phyloP scores from a whole-genome alignment of 2,797 vertebrate species.

The Cyprinodon diabolis region DNA sequence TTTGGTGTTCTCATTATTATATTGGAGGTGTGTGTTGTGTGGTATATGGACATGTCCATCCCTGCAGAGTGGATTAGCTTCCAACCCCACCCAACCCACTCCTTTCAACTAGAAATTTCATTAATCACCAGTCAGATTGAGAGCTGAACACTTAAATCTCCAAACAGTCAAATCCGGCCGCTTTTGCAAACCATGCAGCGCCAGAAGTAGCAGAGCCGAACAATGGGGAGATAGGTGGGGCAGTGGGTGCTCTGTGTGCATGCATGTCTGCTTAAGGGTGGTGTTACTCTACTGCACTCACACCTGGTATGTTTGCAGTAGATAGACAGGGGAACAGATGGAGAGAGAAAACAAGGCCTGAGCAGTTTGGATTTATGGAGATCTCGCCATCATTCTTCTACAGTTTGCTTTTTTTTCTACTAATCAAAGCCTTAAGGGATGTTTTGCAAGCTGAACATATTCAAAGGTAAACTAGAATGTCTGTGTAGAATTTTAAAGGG shows the following conservation, averaged over 20 bases:
- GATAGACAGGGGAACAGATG: constrained; percentile 59
- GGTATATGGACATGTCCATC: constrained; percentile 20
- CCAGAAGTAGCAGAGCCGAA: constrained; percentile 21
- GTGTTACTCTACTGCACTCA: constrained; percentile 54
- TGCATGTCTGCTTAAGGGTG: constrained; percentile 43
- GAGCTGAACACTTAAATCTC: constrained; percentile 40
- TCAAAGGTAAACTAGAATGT: constrained; percentile 50
- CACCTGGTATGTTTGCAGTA: constrained; percentile 65
- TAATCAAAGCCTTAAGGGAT: constrained; percentile 21
- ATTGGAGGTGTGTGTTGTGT: constrained; percentile 21
- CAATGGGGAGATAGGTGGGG: constrained; percentile 26
- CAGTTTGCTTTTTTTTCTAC: constrained; percentile 5
- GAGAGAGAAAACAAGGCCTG: constrained; percentile 49
- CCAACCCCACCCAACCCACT: constrained; percentile 21
- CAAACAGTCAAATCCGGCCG: constrained; percentile 50
- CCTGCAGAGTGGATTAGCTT: constrained; percentile 55
- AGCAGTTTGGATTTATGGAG: constrained; percentile 15
- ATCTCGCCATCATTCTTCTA: constrained; percentile 20
- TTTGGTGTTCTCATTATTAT: constrained; percentile 16
- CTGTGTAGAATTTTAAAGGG: neutral
- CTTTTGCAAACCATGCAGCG: constrained; percentile 48
- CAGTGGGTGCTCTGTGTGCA: constrained; percentile 34
- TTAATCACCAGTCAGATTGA: constrained; percentile 65
- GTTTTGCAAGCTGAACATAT: constrained; percentile 22
- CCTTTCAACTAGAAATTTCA: constrained; percentile 32